phyloP scores from a whole-genome alignment of 2,888 invertebrate genomes.

The Micoletzkya japonica region DNA sequence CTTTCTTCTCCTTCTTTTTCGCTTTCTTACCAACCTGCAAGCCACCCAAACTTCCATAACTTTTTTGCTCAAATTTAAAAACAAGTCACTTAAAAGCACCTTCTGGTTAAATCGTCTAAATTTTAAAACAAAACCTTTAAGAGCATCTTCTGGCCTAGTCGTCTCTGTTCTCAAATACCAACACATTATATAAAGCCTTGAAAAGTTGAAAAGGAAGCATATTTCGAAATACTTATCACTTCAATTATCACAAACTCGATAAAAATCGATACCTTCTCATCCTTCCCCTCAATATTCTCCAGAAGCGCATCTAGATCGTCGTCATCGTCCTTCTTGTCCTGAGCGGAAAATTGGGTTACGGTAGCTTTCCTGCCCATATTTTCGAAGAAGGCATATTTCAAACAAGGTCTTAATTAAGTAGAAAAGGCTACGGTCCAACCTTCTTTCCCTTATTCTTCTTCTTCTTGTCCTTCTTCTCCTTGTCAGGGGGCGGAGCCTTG shows the following conservation, averaged over 20 bases:
- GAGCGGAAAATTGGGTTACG: not conserved
- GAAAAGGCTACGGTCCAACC: conserved; percentile 25
- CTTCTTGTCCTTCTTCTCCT: conserved; percentile 32
- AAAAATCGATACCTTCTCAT: conserved; percentile 24
- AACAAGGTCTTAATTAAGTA: not conserved
- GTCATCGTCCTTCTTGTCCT: conserved; percentile 40
- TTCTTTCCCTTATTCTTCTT: conserved; percentile 35
- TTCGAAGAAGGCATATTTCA: not conserved
- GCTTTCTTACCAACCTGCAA: conserved; percentile 34
- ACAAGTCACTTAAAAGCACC: no score
- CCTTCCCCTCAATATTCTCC: conserved; percentile 37
- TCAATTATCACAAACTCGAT: not conserved
- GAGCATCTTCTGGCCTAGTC: no score
- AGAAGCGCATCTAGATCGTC: conserved; percentile 54
- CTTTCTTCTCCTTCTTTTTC: conserved; percentile 31
- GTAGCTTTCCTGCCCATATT: not conserved
- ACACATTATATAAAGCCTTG: no score
- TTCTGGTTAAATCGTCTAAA: no score
- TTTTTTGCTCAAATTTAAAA: no score
- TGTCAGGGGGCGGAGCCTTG: conserved; percentile 18
- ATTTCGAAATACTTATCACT: not conserved
- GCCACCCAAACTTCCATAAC: no score
- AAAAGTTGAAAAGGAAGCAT: conserved; percentile 6
- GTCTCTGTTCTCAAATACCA: no score
- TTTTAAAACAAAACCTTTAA: no score